phyloP scores from a whole-genome alignment of 2,888 invertebrate genomes.

The Ferrisia virgata region DNA sequence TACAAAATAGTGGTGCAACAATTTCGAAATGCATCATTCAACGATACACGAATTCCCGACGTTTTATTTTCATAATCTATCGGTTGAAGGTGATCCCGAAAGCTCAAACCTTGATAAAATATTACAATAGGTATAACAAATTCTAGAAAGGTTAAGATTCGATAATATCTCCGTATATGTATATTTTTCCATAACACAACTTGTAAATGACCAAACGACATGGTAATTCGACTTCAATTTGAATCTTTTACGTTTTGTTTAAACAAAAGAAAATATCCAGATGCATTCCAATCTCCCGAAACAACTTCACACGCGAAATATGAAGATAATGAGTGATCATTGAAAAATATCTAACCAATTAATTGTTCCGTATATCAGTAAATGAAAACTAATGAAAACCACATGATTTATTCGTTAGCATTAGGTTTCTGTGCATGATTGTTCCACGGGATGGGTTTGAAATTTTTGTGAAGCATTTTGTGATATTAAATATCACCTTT shows the following conservation, averaged over 20 bases:
- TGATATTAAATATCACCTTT: too few species aligned
- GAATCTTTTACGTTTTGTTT: not conserved
- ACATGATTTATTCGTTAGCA: too few species aligned
- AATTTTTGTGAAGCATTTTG: too few species aligned
- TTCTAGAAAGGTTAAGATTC: not conserved
- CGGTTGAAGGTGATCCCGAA: not conserved
- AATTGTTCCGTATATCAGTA: too few species aligned
- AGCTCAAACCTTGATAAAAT: not conserved
- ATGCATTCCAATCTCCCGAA: too few species aligned
- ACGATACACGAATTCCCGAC: not conserved
- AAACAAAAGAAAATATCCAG: too few species aligned
- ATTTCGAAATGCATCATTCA: not conserved
- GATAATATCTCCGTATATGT: not conserved
- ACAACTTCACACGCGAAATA: too few species aligned
- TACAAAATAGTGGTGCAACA: not conserved
- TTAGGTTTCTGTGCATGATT: too few species aligned
- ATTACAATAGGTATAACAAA: not conserved
- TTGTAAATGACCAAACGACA: not conserved
- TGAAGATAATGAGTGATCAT: too few species aligned
- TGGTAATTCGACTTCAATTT: not conserved
- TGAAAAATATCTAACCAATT: too few species aligned
- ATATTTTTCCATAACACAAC: not conserved
- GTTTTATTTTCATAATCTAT: not conserved
- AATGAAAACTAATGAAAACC: too few species aligned
- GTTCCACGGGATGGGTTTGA: too few species aligned